A percentile compares a stretch with the other conserved stretches of the same genome.
Conservation (phyloP, 2,888 invertebrate genomes). For the Lucinisca nassula region DNA sequence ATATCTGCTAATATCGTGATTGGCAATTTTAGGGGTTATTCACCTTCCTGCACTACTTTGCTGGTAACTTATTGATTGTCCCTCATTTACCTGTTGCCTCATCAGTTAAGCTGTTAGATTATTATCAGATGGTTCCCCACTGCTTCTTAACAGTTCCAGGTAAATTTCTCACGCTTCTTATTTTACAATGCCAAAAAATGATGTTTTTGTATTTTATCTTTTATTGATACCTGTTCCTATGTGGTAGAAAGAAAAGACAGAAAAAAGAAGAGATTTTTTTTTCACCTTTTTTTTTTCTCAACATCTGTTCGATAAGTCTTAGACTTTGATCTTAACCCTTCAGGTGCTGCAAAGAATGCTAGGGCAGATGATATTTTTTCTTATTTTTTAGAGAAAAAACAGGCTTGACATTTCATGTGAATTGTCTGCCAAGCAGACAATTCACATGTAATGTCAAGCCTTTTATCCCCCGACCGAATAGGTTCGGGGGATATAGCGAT, state of each 20-base stretch:
- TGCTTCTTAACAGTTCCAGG: conserved; percentile 10
- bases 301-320: neutral
- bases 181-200: neutral
- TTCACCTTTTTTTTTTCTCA: neutral
- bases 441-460: no score
- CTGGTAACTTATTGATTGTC: neutral
- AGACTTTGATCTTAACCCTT: no score
- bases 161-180: neutral
- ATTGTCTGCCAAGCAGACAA: no score
- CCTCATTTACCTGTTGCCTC: neutral
- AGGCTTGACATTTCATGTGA: no score
- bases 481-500: no score
- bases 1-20: no score
- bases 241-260: neutral
- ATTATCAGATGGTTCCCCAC: neutral
- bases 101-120: neutral
- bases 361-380: no score
- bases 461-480: no score
- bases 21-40: no score
- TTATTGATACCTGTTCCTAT: neutral
- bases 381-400: no score
- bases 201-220: neutral
- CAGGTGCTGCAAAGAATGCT: no score
- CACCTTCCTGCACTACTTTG: no score
- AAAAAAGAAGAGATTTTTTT: neutral